Percentiles rank a stretch among this genome's conserved stretches.
Evolutionary conservation across 2,113 vertebrate species (phyloP).

Genomic region (Procavia capensis): DNA sequence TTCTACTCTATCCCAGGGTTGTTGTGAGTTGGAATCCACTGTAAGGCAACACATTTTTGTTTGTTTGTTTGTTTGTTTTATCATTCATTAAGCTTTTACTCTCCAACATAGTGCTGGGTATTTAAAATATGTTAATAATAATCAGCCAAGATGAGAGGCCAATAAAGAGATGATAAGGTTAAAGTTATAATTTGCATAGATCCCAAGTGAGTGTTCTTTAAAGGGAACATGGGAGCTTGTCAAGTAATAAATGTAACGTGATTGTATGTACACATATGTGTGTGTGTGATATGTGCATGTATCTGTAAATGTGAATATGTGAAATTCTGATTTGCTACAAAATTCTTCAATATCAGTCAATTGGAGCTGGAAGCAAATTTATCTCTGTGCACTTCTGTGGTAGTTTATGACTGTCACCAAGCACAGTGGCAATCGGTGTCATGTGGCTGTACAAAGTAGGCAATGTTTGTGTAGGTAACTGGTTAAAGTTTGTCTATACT

Average conservation of each 20-base stretch:
- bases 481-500: not conserved
- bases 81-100: not conserved
- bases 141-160: conserved; percentile 26
- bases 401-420: not conserved
- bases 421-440: not conserved
- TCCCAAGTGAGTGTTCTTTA: not conserved
- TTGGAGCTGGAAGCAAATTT: not conserved
- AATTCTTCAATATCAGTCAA: not conserved
- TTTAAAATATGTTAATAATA: conserved; percentile 35
- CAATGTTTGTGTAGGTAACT: not conserved
- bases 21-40: too few species aligned
- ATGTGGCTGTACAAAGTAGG: not conserved
- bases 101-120: not conserved
- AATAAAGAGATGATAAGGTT: not conserved
- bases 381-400: not conserved
- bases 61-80: not conserved
- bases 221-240: not conserved
- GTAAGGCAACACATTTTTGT: too few species aligned
- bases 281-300: not conserved
- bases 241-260: not conserved
- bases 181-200: not conserved
- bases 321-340: not conserved
- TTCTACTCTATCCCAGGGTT: too few species aligned
- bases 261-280: not conserved
- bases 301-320: not conserved